Evolutionary conservation across 1,140 invertebrate genomes (phyloP).

Genomic region (Papilio machaon): DNA sequence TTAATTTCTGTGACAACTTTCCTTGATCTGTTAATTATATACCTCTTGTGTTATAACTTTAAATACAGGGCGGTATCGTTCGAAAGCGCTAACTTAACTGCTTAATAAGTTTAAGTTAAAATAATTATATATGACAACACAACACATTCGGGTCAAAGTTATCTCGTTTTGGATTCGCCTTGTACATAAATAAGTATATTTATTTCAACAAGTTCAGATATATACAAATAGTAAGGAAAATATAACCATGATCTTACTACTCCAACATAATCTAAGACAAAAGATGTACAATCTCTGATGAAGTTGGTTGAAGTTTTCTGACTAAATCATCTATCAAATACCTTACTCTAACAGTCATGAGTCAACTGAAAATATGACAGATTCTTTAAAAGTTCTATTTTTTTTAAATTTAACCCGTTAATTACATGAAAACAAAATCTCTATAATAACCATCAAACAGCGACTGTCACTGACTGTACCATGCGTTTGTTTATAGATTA

Average conservation of each 20-base stretch:
- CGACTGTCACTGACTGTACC: neutral
- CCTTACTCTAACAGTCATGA: too few species aligned
- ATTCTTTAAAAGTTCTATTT: too few species aligned
- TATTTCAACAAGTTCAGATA: neutral
- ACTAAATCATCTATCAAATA: too few species aligned
- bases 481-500: neutral
- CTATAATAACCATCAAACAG: neutral
- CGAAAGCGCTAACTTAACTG: neutral
- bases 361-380: neutral
- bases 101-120: conserved; percentile 18
- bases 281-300: too few species aligned
- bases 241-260: neutral
- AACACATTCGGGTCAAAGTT: neutral
- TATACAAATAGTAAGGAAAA: too few species aligned
- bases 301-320: too few species aligned
- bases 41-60: neutral
- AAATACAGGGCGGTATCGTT: neutral
- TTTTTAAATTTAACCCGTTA: too few species aligned
- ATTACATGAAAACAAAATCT: too few species aligned
- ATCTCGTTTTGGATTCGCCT: neutral
- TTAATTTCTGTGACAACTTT: neutral
- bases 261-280: neutral
- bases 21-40: neutral
- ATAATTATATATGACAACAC: conserved; percentile 2
- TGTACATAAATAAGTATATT: neutral